These are phyloP conservation scores for Drosophila nikananu DNA, from an alignment of 1,140 invertebrate genomes.

Conservation along the genomic window DNA sequence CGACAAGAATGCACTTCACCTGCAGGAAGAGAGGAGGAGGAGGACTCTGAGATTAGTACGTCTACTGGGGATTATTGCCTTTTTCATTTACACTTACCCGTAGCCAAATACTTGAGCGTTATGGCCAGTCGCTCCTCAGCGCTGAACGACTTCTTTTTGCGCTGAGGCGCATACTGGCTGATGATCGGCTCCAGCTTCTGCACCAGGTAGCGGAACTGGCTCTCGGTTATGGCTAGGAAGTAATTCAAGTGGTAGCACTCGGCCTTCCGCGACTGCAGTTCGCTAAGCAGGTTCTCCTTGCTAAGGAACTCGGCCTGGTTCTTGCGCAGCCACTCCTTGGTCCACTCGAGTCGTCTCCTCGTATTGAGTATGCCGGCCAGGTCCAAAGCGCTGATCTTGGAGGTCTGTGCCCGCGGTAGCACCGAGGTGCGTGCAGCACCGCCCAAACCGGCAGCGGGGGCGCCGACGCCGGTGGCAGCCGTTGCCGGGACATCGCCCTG, in stretches of 20 bases:
- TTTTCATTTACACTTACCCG: constrained; percentile 56
- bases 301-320: constrained; percentile 79
- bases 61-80: background rate
- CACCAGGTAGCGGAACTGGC: constrained; percentile 79
- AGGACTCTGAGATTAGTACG: background rate
- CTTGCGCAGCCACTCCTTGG: constrained; percentile 82
- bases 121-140: constrained; percentile 83
- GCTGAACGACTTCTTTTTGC: constrained; percentile 83
- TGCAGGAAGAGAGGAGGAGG: constrained; percentile 25
- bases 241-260: constrained; percentile 84
- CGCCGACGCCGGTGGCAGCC: constrained; percentile 1
- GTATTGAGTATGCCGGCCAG: constrained; percentile 80
- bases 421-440: constrained; percentile 73
- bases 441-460: constrained; percentile 30
- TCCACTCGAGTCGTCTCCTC: constrained; percentile 76
- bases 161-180: constrained; percentile 79
- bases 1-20: constrained; percentile 85
- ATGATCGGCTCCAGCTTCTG: constrained; percentile 80
- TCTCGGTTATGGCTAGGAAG: constrained; percentile 83
- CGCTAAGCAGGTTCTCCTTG: constrained; percentile 78
- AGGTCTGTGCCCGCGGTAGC: constrained; percentile 67
- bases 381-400: constrained; percentile 78
- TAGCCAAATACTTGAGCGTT: constrained; percentile 84
- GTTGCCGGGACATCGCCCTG: constrained; percentile 40
- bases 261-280: constrained; percentile 79